Evolutionary conservation across 2,888 invertebrate genomes (phyloP), one percentile per base, ranked within the genome.

Genomic region (Stenolophus ochropezus): DNA sequence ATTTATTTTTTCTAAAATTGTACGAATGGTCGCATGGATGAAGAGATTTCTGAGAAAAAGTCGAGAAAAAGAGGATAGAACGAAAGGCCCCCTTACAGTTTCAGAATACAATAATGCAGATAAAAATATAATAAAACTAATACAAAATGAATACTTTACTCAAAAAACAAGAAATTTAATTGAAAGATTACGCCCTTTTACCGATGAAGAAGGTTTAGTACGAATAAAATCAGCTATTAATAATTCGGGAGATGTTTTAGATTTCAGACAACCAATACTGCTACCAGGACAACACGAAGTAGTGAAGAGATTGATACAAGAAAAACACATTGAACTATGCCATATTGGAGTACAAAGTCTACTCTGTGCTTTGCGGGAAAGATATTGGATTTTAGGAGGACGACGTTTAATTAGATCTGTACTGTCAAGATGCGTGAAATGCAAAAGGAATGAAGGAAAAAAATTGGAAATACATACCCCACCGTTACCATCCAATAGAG

Each of bases 401-500:
- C 27, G 27, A 27, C 27, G 27, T 27, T 27, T 27, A 5, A 74
- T 85, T 5, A 76, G 82, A 71, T 78, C 83, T 14, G 77, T 82
- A 6, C 77, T 84, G 27, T 73, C 27, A 1, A 82, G 82, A 27
- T 85, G 85, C 73, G 47, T 77, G 0, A 79, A 83, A 11, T 85
- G 85, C 51, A 83, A 82, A 47, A 82, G 84, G 56, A 74, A 85
- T 49, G 81, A 56, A 23, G 84, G 71, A 4, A 85, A 84, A 82
- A 25, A 79, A 4, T 61, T 85, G 42, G 61, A 83, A 33, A 81
- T 58, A 21, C 79, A 83, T 53, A 42, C 85, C 6, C 82, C 86
- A 5, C 85, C 86, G 1, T 83, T 88, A 21, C 87, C 86, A 5
- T 16, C 82, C 16, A 83, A 87, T 83, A 83, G 87, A 14, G 85